Conservation (phyloP, 2,888 invertebrate species). For the Ametastegia equiseti region DNA sequence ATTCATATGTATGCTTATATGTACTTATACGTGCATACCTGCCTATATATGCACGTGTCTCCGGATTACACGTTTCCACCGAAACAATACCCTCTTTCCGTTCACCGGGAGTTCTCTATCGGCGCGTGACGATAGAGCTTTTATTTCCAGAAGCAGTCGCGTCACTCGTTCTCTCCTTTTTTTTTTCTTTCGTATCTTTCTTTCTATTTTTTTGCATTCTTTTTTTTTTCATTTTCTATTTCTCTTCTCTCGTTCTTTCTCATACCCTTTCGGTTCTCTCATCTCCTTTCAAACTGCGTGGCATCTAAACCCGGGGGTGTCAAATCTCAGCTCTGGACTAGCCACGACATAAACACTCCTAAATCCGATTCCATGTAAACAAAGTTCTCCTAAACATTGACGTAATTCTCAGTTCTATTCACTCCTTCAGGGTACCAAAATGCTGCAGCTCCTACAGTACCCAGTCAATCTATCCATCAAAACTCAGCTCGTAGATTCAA, state of each 20-base stretch:
- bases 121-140: constrained; percentile 46
- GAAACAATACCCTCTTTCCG: constrained; percentile 46
- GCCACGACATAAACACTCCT: constrained; percentile 36
- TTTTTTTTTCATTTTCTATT: not conserved
- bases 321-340: constrained; percentile 22
- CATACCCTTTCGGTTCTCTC: too few relatives aligned
- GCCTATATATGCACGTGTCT: too few relatives aligned
- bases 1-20: not conserved
- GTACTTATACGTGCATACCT: not conserved
- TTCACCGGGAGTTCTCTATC: constrained; percentile 39
- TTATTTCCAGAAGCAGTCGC: constrained; percentile 43
- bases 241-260: too few relatives aligned
- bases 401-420: constrained; percentile 14
- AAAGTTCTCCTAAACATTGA: constrained; percentile 39
- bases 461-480: not conserved
- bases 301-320: too few relatives aligned
- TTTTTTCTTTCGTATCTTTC: not conserved
- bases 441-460: not conserved
- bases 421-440: not conserved
- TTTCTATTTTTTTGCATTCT: not conserved
- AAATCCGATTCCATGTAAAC: constrained; percentile 23
- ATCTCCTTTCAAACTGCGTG: too few relatives aligned
- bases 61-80: constrained; percentile 36
- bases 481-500: too few relatives aligned
- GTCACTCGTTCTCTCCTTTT: constrained; percentile 7